Base-by-base conservation (phyloP, 2,888 invertebrate genomes). In the Aspidapion aeneum region DNA sequence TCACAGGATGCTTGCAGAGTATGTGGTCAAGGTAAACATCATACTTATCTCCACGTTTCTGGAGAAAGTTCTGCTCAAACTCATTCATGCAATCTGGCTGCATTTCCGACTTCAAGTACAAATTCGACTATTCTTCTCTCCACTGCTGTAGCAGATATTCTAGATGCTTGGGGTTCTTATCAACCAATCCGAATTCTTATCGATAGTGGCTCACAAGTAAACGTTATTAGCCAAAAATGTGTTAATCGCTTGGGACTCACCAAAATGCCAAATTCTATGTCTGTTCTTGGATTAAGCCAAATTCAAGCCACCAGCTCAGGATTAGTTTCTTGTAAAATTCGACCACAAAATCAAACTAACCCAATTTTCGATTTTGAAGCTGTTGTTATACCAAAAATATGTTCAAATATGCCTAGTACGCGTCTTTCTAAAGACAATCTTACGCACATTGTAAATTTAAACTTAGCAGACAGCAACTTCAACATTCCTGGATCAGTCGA, bases 111-210 rank as follows among this genome's bases (percentile, higher is more conserved):
- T 35, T 35, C 35, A 56, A 56, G 9, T 20, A 56, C 9, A 19
- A 56, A 21, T n/a, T 20, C 56, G n/a, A 58, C n/a, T 9, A 18
- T 17, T n/a, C 21, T 58, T 16, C 51, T 58, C 5, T 58, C 58
- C n/a, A 58, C 58, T 18, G 48, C 48, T 48, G 9, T 17, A 5
- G 48, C 17, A n/a, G 58, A 58, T 9, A 21, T 49, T 49, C 7
- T 48, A 48, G 58, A 58, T 49, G 21, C 49, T 19, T 49, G 22
- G 48, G 58, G 58, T 22, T 16, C 16, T 5, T 58, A 21, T 18
- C 58, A 58, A 48, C 17, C 16, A 9, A 18, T 18, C 17, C 22
- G 58, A 5, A 18, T 48, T 58, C 58, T 58, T 7, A 16, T 58
- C 21, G 58, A 58, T 17, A 19, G 49, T 48, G 58, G 17, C 2